A percentile compares a stretch with the other conserved stretches of the same genome.
Evolutionary conservation across 2,113 vertebrate genomes (phyloP).

Genomic region (Canis aureus): DNA sequence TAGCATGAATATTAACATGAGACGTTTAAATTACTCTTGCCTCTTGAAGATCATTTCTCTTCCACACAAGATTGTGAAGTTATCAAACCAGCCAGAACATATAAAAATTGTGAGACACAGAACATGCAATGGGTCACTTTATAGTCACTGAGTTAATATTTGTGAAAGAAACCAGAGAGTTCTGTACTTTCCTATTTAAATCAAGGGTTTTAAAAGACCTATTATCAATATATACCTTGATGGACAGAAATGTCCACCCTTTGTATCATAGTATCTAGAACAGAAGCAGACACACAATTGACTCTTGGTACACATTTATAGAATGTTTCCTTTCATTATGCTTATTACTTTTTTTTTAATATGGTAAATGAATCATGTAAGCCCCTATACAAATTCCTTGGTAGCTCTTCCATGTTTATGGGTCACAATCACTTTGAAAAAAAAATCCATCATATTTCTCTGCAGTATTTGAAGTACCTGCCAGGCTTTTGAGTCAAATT

Average conservation of each 20-base stretch:
- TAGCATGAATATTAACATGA: background rate
- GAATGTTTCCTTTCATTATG: background rate
- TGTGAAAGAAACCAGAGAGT: background rate
- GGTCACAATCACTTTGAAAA: background rate
- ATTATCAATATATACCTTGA: background rate
- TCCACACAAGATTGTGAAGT: background rate
- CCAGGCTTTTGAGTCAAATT: background rate
- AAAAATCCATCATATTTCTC: background rate
- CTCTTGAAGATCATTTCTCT: background rate
- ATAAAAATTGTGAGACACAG: background rate
- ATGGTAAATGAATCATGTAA: background rate
- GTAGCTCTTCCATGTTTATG: background rate
- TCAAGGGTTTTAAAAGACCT: background rate
- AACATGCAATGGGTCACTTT: background rate
- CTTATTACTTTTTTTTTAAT: background rate
- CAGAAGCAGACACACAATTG: background rate
- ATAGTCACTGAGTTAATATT: background rate
- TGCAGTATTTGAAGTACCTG: background rate
- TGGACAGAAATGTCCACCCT: background rate
- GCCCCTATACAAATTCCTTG: background rate
- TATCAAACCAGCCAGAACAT: background rate
- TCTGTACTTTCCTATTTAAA: background rate
- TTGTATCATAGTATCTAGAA: background rate
- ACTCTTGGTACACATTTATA: background rate
- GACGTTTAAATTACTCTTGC: background rate